phyloP scores from a whole-genome alignment of 2,113 vertebrate genomes.

The Ceyx cyanopectus region DNA sequence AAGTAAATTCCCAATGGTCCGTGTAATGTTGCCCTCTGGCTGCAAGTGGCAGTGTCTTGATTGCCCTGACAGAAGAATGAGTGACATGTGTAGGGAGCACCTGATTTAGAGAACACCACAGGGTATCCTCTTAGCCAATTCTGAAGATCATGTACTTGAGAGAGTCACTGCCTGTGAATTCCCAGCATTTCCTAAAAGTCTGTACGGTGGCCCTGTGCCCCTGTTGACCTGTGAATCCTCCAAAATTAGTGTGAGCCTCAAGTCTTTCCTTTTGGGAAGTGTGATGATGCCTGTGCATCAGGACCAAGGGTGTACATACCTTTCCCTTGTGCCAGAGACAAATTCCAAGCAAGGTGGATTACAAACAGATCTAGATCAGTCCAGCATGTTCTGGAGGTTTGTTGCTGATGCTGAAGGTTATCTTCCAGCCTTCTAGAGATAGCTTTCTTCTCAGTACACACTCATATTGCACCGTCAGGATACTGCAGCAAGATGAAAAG shows the following conservation, averaged over 20 bases:
- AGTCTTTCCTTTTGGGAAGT: not conserved
- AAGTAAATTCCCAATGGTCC: not conserved
- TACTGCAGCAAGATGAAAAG: not conserved
- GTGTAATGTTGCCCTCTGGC: not conserved
- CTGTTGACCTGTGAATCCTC: not conserved
- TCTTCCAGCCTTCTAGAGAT: not conserved
- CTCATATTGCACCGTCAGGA: not conserved
- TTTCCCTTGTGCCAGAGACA: not conserved
- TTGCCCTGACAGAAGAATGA: not conserved
- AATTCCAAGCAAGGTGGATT: not conserved
- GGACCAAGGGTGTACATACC: accelerated
- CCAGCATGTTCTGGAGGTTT: not conserved
- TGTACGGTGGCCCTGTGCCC: not conserved
- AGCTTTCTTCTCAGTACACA: not conserved
- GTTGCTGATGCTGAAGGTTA: not conserved
- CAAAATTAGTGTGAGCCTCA: not conserved
- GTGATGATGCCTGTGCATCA: accelerated
- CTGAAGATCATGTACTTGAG: not conserved
- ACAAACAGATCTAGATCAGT: not conserved
- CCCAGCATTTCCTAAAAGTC: not conserved
- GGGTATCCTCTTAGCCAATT: not conserved
- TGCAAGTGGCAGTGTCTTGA: not conserved
- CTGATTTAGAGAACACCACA: accelerated
- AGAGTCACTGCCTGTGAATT: not conserved
- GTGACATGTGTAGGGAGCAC: accelerated